These are phyloP conservation scores for Thalpophila matura DNA, from an alignment of 2,888 invertebrate species.

Conservation along the genomic window DNA sequence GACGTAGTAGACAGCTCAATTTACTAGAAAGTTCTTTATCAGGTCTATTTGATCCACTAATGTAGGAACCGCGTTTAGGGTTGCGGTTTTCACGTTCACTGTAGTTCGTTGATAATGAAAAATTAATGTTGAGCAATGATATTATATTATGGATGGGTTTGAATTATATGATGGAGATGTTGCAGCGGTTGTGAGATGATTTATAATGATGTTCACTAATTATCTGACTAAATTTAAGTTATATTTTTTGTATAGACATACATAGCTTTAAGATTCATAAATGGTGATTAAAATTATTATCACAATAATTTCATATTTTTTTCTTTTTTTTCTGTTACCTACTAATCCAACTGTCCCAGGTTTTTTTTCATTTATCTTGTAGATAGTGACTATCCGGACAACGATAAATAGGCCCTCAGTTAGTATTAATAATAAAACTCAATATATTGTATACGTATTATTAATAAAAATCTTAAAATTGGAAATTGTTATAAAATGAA, in stretches of 20 bases:
- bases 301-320: slow-evolving; percentile 68
- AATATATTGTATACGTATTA: slow-evolving; percentile 42
- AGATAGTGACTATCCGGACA: no score
- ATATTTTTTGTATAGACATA: slow-evolving; percentile 90
- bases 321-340: no score
- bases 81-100: slow-evolving; percentile 31
- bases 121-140: slow-evolving; percentile 80
- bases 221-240: slow-evolving; percentile 89
- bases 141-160: slow-evolving; percentile 83
- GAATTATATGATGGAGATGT: slow-evolving; percentile 84
- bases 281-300: slow-evolving; percentile 88
- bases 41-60: slow-evolving; percentile 45
- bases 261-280: slow-evolving; percentile 83
- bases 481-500: slow-evolving; percentile 51
- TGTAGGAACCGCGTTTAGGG: slow-evolving; percentile 34
- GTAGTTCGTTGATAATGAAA: slow-evolving; percentile 69
- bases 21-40: slow-evolving; percentile 56
- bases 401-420: no score
- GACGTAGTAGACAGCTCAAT: slow-evolving; percentile 72
- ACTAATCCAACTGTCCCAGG: no score
- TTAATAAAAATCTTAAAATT: slow-evolving; percentile 46
- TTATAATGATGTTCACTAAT: slow-evolving; percentile 90
- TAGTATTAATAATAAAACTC: neutral
- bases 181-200: slow-evolving; percentile 91
- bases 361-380: no score